A percentile compares a stretch with the other conserved stretches of the same genome.
Conservation (phyloP, 2,797 vertebrate genomes). For the Babyrousa celebensis region DNA sequence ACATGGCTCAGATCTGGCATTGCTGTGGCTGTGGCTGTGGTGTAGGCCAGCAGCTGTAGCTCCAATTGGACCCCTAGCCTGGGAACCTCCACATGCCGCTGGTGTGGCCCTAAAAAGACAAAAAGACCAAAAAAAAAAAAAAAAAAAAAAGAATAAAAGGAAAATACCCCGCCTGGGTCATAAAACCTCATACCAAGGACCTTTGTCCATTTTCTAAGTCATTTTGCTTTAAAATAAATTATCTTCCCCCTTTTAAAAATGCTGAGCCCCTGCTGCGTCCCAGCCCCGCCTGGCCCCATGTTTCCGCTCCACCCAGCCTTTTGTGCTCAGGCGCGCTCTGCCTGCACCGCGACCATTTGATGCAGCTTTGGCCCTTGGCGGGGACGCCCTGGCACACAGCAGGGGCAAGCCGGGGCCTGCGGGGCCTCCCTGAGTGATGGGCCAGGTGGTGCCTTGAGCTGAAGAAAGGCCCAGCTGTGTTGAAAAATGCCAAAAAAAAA, state of each 20-base stretch:
- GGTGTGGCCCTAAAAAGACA: too few relatives aligned
- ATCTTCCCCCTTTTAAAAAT: neutral
- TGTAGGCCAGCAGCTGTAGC: too few relatives aligned
- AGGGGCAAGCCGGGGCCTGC: conserved; percentile 76
- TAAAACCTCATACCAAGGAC: neutral
- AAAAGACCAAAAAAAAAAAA: neutral
- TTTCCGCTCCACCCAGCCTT: neutral
- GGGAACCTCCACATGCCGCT: too few relatives aligned
- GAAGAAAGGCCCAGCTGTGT: conserved; percentile 1
- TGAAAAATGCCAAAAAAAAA: neutral
- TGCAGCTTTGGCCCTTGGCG: conserved; percentile 17
- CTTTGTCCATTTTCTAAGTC: neutral
- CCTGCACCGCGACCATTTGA: neutral
- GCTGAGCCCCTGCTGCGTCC: neutral
- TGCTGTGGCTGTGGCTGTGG: too few relatives aligned
- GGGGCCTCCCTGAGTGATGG: conserved; percentile 68
- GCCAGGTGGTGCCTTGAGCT: neutral
- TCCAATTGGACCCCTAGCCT: too few relatives aligned
- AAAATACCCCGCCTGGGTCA: neutral
- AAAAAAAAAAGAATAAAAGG: neutral
- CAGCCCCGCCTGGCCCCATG: neutral
- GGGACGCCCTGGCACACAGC: conserved; percentile 70
- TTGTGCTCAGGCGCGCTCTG: neutral
- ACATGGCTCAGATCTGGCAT: too few relatives aligned
- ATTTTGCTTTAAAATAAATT: neutral